Percentiles rank a stretch among this genome's conserved stretches.
Conservation (phyloP, 2,888 invertebrate species). For the Coelopa pilipes region DNA sequence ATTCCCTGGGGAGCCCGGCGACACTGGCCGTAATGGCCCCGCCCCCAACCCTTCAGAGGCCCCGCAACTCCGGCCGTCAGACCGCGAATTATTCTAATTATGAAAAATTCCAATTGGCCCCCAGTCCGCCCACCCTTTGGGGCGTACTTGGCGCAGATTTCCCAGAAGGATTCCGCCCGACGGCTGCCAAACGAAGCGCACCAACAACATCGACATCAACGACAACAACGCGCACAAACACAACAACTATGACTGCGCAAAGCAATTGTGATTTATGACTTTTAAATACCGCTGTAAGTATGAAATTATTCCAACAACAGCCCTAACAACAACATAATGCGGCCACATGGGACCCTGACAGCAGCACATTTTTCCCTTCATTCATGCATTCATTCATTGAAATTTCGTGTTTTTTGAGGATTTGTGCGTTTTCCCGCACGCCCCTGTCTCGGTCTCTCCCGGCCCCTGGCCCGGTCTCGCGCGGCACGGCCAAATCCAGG, state of each 20-base stretch:
- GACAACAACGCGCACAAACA: not conserved
- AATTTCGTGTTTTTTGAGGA: not conserved
- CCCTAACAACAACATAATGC: conserved; percentile 18
- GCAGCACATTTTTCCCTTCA: conserved; percentile 5
- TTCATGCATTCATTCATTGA: not conserved
- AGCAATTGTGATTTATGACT: conserved; percentile 40
- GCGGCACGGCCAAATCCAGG: not conserved
- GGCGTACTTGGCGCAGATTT: conserved; percentile 2
- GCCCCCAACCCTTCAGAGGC: too few species aligned
- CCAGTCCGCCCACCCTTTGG: not conserved
- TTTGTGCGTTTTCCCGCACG: not conserved
- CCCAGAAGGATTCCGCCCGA: conserved; percentile 25
- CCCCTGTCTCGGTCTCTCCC: not conserved
- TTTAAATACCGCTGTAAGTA: conserved; percentile 37
- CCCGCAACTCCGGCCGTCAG: too few species aligned
- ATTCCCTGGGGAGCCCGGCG: too few species aligned
- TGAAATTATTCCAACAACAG: conserved; percentile 31
- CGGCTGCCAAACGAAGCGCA: not conserved
- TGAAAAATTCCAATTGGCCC: not conserved
- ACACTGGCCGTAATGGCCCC: too few species aligned
- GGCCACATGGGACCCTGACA: conserved; percentile 31
- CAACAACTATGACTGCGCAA: too few species aligned
- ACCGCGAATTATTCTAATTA: not conserved
- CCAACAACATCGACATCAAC: not conserved
- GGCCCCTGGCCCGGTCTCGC: conserved; percentile 1